Base-by-base conservation (phyloP, 2,113 vertebrate species). In the Clarias magur region DNA sequence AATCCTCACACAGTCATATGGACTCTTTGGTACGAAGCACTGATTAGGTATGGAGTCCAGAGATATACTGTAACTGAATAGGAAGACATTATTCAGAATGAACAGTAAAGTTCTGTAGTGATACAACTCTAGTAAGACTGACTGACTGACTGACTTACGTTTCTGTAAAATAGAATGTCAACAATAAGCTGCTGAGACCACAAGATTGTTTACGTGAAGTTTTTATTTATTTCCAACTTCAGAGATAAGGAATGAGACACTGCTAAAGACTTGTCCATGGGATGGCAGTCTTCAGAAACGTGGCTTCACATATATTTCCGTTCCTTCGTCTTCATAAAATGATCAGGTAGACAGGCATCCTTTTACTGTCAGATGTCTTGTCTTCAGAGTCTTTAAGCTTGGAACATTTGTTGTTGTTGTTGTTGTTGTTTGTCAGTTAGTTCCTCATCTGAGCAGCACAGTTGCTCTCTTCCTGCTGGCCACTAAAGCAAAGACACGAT, bases 401-500 rank as follows among this genome's bases (percentile, higher is more conserved):
- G 80, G 30, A 85, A 83, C 25, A 57, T 25, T 62, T 60, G 56
- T 59, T 62, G 23, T 63, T 34, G 75, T 57, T 60, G 68, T 67
- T 87, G 78, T 59, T 85, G 78, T 78, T 42, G 54, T 87, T 42
- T 82, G 62, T 60, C 72, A 70, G 70, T n/a, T 76, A 73, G 82
- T 25, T 86, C 56, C 68, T 85, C 80, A 48, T 65, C 56, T 86
- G 72, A 88, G 88, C 87, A 85, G 91, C 82, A 90, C 60, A n/a
- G 82, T 87, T 67, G 54, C 54, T 62, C 68, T 82, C n/a, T 76
- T 85, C 78, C 73, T 85, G 68, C 83, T 85, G 83, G 86, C 92
- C 92, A 90, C 91, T 91, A 90, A 94, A 93, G 93, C 80, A 88
- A 92, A 87, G 85, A 90, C 89, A 89, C 90, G 87, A 90, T 90